Percentiles rank a stretch among this genome's conserved stretches.
Evolutionary conservation across 2,888 invertebrate genomes (phyloP).

Genomic region (Dryocosmus kuriphilus): DNA sequence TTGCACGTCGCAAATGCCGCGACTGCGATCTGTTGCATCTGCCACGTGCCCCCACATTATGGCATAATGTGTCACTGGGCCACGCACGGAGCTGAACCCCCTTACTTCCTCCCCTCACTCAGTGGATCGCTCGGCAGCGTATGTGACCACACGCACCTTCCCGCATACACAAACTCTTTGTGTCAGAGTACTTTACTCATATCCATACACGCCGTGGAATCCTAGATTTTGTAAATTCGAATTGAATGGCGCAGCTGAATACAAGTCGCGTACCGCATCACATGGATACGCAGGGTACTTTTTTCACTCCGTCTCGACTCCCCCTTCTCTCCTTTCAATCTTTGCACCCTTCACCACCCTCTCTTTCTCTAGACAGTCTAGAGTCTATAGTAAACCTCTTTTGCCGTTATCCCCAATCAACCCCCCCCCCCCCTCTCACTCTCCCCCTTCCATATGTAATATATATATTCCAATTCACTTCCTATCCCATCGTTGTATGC

Average conservation of each 20-base stretch:
- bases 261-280: conserved; percentile 62
- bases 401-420: conserved; percentile 41
- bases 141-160: conserved; percentile 36
- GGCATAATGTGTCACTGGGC: conserved; percentile 77
- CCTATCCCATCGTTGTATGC: conserved; percentile 54
- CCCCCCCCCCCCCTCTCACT: not conserved
- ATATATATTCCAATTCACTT: not conserved
- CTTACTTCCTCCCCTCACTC: conserved; percentile 47
- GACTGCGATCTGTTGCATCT: conserved; percentile 71
- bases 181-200: conserved; percentile 38
- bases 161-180: conserved; percentile 37
- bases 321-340: conserved; percentile 42
- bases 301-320: conserved; percentile 56
- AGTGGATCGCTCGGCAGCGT: conserved; percentile 49
- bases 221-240: conserved; percentile 73
- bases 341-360: conserved; percentile 47
- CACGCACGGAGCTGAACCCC: conserved; percentile 61
- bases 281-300: conserved; percentile 52
- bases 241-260: conserved; percentile 71
- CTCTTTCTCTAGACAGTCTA: not conserved
- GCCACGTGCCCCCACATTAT: conserved; percentile 75
- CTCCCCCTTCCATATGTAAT: conserved; percentile 39
- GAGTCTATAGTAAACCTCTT: too few relatives aligned
- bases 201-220: conserved; percentile 63
- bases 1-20: conserved; percentile 55